Base-by-base conservation (phyloP, 2,113 vertebrate genomes). In the Delphinapterus leucas region DNA sequence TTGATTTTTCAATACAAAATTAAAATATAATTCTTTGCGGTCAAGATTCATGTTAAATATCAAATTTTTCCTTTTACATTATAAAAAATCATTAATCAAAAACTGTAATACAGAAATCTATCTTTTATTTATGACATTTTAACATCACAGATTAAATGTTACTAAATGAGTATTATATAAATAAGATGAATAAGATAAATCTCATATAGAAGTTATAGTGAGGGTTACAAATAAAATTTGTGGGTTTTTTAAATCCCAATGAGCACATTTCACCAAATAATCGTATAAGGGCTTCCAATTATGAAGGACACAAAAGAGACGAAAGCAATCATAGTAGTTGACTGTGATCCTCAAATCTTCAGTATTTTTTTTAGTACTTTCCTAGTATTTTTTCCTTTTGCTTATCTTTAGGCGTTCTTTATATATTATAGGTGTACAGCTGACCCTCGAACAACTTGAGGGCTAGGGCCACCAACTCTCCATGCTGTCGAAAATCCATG, bases 331-430 rank as follows among this genome's bases (percentile, higher is more conserved):
- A 47, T 1, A 88, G 84, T 82, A 58, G 83, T n/a, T 49, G 20
- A 77, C 6, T 26, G 26, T n/a, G 17, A 88, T 44, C 17, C 49
- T 38, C 15, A 81, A 65, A 71, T 76, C 41, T 90, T 61, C 13
- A 36, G 11, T 41, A 63, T 65, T 79, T 96, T 96, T 68, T 96
- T 68, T 15, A n/a, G 5, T 33, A 81, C 67, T 87, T 96, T 92
- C 84, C 61, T n/a, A 84, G 17, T 67, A n/a, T n/a, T 8, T 83
- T 77, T 53, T 36, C 41, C 67, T 94, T 77, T 82, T 49, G 20
- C 23, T 86, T 77, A 77, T 55, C 53, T 79, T 61, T 86, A 60
- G 73, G 58, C 44, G 65, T 85, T 41, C 67, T 89, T 76, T 89
- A 47, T 36, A 79, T 36, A n/a, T 18, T 47, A 36, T 80, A 94